Evolutionary conservation across 2,888 invertebrate species (phyloP), one percentile per base, ranked within the genome.

Genomic region (Tinea pellionella): DNA sequence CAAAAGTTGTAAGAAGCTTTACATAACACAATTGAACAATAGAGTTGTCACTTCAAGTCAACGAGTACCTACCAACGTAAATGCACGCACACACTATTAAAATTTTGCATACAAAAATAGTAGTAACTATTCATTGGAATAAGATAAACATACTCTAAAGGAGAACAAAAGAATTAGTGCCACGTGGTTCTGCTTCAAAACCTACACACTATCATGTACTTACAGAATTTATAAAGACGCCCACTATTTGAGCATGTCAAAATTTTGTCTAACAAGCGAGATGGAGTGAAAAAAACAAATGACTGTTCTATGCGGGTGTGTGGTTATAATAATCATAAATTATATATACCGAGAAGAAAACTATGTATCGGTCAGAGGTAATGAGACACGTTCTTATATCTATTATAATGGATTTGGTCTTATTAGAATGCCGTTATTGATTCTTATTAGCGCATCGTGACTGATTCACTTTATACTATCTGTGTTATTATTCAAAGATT

Each of bases 131-230:
- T 63, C 66, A 64, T 63, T 61, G 62, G 32, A 30, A 57, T 57
- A 63, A 63, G 64, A 73, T 66, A 70, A 69, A 72, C 67, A 69
- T 68, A 71, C 69, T 69, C 68, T 70, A 72, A 71, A 71, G 67
- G 67, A 65, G 72, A 78, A 80, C 81, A 80, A 83, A 79, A 76
- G 77, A 77, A 77, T 74, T 72, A 71, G 68, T 65, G 66, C 68
- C 73, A 75, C 68, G 76, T 75, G 74, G 74, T 70, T 64, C 62
- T 66, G 8, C 19, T 15, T 15, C 57, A 4, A 65, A 68, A 63
- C 75, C 74, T 73, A 80, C 79, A 74, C 73, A 56, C 59, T 57
- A 57, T 57, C 57, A 57, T 15, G 57, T 19, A 19, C 29, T 55
- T 24, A 57, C 19, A 32, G 8, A 57, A 57, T 37, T 51, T 32